Evolutionary conservation across 2,797 vertebrate species (phyloP), one percentile per base, ranked within the genome.

Genomic region (Chaetophractus vellerosus): DNA sequence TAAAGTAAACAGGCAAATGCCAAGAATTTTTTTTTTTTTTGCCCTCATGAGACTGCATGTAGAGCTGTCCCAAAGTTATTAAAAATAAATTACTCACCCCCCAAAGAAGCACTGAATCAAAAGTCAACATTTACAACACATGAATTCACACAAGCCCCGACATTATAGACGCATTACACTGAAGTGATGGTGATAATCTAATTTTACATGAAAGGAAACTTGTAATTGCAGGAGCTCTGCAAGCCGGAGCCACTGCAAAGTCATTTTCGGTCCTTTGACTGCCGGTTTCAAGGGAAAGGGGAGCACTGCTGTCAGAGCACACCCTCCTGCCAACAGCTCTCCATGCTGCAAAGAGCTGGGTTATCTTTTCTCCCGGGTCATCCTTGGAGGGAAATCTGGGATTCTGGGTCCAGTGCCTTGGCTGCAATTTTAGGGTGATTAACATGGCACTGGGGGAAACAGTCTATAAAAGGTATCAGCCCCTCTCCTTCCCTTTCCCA

Each of bases 1-100:
- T 8, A 87, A 84, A 76, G 68, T 8, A 87, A 84, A 76, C 0
- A 19, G 75, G 52, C 61, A 72, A 74, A 41, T 74, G 91, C 52
- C 83, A 61, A 91, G 79, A 64, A 33, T 75, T 55, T 81, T 88
- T 74, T 50, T 74, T 50, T 81, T 74, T 50, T 81, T 57, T 24
- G 90, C 90, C 93, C 97, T 72, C 45, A 71, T 71, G 78, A 41
- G 45, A 88, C 23, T 6, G 12, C 59, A 45, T 48, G 87, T 81
- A 63, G 61, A 69, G 93, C 75, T 88, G 79, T 85, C 76, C 84
- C 3, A 93, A 88, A 72, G 72, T 90, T 80, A 81, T 96, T 88
- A 94, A 92, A 96, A 87, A 85, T 59, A 66, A 76, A 64, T 75
- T 57, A 91, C 57, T 74, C 15, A 50, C 21, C 38, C 26, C 26